Percentiles rank a stretch among this genome's conserved stretches.
Evolutionary conservation across 2,113 vertebrate genomes (phyloP).

Genomic region (Falcunculus frontatus): DNA sequence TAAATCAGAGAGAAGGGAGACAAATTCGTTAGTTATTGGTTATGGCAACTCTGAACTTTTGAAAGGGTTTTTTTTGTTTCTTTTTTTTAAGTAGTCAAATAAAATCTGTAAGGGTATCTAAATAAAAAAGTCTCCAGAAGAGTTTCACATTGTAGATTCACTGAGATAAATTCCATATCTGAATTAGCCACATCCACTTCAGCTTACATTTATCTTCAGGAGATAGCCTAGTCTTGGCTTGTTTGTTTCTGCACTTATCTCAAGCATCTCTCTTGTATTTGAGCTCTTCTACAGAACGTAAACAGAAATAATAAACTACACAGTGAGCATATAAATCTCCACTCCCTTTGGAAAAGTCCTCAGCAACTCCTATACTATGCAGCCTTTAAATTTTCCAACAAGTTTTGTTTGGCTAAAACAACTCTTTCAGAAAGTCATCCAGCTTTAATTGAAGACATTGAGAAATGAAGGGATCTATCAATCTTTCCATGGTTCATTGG

Average conservation of each 20-base stretch:
- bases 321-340: background rate
- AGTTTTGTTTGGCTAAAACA: constrained; percentile 38
- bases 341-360: background rate
- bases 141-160: background rate
- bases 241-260: constrained; percentile 29
- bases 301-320: constrained; percentile 19
- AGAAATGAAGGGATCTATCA: constrained; percentile 29
- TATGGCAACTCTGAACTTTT: background rate
- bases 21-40: constrained; percentile 3
- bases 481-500: constrained; percentile 33
- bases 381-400: background rate
- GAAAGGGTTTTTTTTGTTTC: background rate
- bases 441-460: constrained; percentile 17
- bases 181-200: background rate
- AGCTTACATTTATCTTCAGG: background rate
- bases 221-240: background rate
- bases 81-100: background rate
- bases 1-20: constrained; percentile 51
- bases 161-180: background rate
- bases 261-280: background rate
- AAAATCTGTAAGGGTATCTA: background rate
- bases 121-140: background rate
- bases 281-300: background rate
- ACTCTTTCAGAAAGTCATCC: background rate
- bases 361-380: background rate